phyloP scores from a whole-genome alignment of 1,140 invertebrate genomes.

The Drosophila athabasca region DNA sequence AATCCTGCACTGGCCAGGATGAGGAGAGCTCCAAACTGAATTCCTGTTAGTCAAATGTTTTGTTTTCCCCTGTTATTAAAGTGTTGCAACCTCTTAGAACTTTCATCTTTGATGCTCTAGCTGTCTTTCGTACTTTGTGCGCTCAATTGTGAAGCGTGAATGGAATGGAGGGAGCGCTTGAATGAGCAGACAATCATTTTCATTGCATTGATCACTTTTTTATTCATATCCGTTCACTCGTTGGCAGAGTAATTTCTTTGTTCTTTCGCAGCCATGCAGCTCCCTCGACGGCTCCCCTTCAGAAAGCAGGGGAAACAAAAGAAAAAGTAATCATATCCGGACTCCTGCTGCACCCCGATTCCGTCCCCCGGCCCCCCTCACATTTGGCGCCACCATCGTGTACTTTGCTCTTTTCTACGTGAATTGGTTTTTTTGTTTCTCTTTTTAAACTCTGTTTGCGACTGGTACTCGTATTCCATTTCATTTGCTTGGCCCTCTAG shows the following conservation, averaged over 20 bases:
- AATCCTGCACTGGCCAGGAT: background rate
- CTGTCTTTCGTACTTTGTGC: constrained; percentile 59
- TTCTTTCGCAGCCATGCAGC: constrained; percentile 58
- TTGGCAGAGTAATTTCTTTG: constrained; percentile 81
- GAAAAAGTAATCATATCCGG: constrained; percentile 75
- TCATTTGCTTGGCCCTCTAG: constrained; percentile 21
- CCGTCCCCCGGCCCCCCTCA: too few relatives aligned
- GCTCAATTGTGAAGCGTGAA: constrained; percentile 64
- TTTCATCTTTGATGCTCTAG: constrained; percentile 17
- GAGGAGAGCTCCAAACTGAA: background rate
- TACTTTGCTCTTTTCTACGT: constrained; percentile 48
- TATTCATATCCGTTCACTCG: constrained; percentile 80
- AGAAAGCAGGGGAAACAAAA: constrained; percentile 52
- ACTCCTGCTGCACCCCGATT: background rate
- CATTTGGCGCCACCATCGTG: constrained; percentile 4
- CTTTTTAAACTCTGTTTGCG: too few relatives aligned
- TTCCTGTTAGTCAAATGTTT: constrained; percentile 28
- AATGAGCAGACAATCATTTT: constrained; percentile 77
- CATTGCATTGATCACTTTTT: constrained; percentile 81
- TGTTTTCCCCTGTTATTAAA: constrained; percentile 57
- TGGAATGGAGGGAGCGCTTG: constrained; percentile 53
- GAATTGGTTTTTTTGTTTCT: constrained; percentile 42
- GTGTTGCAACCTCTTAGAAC: constrained; percentile 45
- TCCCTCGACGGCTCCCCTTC: constrained; percentile 18
- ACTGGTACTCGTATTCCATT: constrained; percentile 27